A percentile compares a stretch with the other conserved stretches of the same genome.
Evolutionary conservation across 1,140 invertebrate species (phyloP).

Genomic region (Anoplolepis gracilipes): DNA sequence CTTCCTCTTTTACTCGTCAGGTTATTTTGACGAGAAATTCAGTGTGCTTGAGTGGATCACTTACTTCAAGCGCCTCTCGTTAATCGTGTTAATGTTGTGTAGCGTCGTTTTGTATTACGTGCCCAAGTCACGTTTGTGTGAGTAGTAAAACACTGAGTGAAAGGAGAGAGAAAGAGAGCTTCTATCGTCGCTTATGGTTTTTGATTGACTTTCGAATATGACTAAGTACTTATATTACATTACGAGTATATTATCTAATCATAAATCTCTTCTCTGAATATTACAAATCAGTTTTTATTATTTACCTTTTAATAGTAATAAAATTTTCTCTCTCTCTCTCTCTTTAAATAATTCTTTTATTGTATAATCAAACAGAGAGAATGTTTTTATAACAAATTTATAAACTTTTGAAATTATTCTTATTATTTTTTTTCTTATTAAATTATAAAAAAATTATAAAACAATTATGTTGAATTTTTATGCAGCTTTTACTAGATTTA

Average conservation of each 20-base stretch:
- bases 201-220: background rate
- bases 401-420: background rate
- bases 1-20: slow-evolving; percentile 52
- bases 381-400: background rate
- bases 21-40: slow-evolving; percentile 69
- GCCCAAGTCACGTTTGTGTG: slow-evolving; percentile 76
- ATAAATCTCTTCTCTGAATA: background rate
- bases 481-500: background rate
- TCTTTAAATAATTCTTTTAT: background rate
- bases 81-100: slow-evolving; percentile 69
- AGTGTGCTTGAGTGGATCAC: slow-evolving; percentile 65
- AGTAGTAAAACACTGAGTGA: slow-evolving; percentile 60
- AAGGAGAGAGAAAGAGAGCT: slow-evolving; percentile 19
- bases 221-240: background rate
- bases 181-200: background rate
- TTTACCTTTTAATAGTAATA: background rate
- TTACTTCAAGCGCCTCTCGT: slow-evolving; percentile 68
- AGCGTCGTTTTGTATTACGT: slow-evolving; percentile 74
- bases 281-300: background rate
- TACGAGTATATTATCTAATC: background rate
- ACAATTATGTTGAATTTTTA: background rate
- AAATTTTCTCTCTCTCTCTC: background rate
- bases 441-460: background rate
- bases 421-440: background rate
- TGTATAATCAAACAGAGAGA: background rate